phyloP scores from a whole-genome alignment of 1,140 invertebrate genomes.

The Drosophila biarmipes region DNA sequence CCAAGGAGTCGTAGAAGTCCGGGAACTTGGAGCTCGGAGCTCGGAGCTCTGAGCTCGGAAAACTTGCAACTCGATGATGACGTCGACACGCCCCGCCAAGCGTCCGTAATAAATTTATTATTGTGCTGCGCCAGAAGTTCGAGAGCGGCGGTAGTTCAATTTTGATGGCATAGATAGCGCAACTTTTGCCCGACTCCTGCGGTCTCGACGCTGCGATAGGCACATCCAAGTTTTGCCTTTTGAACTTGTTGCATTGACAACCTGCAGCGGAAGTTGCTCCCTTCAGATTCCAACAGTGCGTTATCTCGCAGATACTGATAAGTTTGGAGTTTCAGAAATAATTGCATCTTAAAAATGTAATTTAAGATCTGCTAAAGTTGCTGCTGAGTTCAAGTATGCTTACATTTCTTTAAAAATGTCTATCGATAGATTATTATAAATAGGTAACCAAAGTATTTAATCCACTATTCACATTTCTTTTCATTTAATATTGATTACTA shows the following conservation, averaged over 20 bases:
- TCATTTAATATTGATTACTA: too few species aligned
- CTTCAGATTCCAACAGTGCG: slow-evolving; percentile 21
- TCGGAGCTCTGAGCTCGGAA: slow-evolving; percentile 2
- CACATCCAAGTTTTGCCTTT: slow-evolving; percentile 63
- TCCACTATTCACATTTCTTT: too few species aligned
- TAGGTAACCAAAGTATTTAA: too few species aligned
- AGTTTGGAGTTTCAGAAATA: not conserved
- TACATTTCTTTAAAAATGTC: not conserved
- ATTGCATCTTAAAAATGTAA: too few species aligned
- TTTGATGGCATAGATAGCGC: slow-evolving; percentile 54
- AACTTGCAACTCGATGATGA: slow-evolving; percentile 24
- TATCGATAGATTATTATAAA: too few species aligned
- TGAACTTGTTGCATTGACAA: slow-evolving; percentile 77
- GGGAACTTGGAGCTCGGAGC: slow-evolving; percentile 2
- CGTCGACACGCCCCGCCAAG: slow-evolving; percentile 50
- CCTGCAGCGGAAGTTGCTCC: slow-evolving; percentile 36
- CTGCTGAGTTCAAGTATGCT: too few species aligned
- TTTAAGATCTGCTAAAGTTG: too few species aligned
- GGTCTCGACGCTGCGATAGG: slow-evolving; percentile 62
- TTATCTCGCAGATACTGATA: slow-evolving; percentile 1
- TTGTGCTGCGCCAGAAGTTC: slow-evolving; percentile 37
- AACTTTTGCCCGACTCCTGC: slow-evolving; percentile 69
- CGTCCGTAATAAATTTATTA: slow-evolving; percentile 58
- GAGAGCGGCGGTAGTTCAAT: slow-evolving; percentile 8
- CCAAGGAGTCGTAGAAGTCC: not conserved